Conservation (phyloP, 2,888 invertebrate genomes). For the Apantesis nais region DNA sequence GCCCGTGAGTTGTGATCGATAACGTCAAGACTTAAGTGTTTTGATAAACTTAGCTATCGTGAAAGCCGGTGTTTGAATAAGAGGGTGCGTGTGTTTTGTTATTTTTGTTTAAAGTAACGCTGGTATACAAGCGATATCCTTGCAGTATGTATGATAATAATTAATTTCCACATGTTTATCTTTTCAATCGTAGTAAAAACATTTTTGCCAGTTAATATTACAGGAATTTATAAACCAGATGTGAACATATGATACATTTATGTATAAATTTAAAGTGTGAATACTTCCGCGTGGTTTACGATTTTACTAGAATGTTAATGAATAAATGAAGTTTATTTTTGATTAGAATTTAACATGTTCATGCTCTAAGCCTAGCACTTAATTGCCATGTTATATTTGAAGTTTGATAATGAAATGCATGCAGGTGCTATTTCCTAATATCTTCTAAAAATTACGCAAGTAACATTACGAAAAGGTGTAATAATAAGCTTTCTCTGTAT, state of each 20-base stretch:
- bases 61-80: slow-evolving; percentile 55
- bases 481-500: slow-evolving; percentile 73
- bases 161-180: slow-evolving; percentile 12
- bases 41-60: slow-evolving; percentile 54
- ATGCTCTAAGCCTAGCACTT: not conserved
- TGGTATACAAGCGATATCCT: slow-evolving; percentile 30
- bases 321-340: not conserved
- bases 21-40: slow-evolving; percentile 59
- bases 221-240: slow-evolving; percentile 7
- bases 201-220: slow-evolving; percentile 22
- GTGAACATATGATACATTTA: slow-evolving; percentile 14
- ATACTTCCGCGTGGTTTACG: not conserved
- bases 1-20: slow-evolving; percentile 67
- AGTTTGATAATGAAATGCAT: not conserved
- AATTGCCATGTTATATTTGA: not conserved
- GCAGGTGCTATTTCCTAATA: slow-evolving; percentile 8
- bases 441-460: slow-evolving; percentile 58
- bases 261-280: not conserved
- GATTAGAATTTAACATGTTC: not conserved
- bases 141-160: slow-evolving; percentile 36
- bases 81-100: slow-evolving; percentile 71
- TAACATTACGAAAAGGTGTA: slow-evolving; percentile 57
- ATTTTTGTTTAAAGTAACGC: slow-evolving; percentile 37
- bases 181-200: slow-evolving; percentile 26
- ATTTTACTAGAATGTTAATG: not conserved